Evolutionary conservation across 53 echinoderm and acorn worm genomes (phyloP).

Genomic region (Temnopleurus reevesii): DNA sequence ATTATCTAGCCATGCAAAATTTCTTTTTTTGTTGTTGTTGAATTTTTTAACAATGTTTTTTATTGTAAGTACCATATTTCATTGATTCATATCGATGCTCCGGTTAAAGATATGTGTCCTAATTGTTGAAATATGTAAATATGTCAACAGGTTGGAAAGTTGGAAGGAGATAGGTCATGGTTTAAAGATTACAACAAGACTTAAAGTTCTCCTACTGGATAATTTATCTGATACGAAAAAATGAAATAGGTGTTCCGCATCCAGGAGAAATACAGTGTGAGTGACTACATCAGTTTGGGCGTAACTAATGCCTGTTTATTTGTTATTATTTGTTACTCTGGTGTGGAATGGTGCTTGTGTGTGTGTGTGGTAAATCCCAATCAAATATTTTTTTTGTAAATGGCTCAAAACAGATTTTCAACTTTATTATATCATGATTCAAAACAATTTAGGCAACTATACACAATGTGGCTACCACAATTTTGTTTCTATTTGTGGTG

Average conservation of each 20-base stretch:
- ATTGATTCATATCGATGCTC: too few relatives aligned
- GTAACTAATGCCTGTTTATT: not conserved
- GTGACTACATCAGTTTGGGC: not conserved
- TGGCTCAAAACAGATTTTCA: not conserved
- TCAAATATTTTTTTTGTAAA: not conserved
- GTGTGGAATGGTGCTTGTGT: not conserved
- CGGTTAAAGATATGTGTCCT: too few relatives aligned
- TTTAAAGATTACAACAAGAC: too few relatives aligned
- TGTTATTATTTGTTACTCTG: not conserved
- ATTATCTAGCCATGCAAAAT: too few relatives aligned
- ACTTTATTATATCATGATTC: not conserved
- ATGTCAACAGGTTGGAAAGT: too few relatives aligned
- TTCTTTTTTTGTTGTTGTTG: too few relatives aligned
- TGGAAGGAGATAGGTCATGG: too few relatives aligned
- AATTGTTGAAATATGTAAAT: too few relatives aligned
- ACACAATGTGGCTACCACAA: not conserved
- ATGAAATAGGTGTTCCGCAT: not conserved
- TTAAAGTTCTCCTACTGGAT: too few relatives aligned
- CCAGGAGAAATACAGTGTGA: not conserved
- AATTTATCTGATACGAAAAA: not conserved
- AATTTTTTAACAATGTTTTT: too few relatives aligned
- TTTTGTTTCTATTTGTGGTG: too few relatives aligned
- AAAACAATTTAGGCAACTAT: not conserved
- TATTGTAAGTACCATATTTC: too few relatives aligned
- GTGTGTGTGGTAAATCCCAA: not conserved